These are phyloP conservation scores for Macrosiphum euphorbiae DNA, from an alignment of 2,888 invertebrate genomes.

Conservation along the genomic window DNA sequence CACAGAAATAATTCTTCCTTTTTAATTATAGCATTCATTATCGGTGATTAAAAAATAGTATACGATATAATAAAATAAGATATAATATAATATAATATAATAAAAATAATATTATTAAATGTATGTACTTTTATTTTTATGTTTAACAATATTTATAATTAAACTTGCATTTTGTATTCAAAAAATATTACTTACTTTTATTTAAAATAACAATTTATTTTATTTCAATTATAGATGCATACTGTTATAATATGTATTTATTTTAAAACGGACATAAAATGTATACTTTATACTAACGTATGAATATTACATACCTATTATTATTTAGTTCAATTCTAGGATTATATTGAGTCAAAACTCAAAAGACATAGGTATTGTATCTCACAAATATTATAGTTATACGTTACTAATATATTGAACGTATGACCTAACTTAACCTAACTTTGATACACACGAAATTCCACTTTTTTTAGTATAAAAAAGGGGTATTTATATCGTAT, in stretches of 20 bases:
- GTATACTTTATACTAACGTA: background rate
- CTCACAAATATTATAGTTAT: background rate
- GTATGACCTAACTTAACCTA: too few species aligned
- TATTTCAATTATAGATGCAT: background rate
- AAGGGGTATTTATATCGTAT: too few species aligned
- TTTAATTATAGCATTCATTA: background rate
- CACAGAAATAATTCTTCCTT: background rate
- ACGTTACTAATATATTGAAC: background rate
- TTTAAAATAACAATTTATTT: background rate
- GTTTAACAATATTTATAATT: background rate
- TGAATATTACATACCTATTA: background rate
- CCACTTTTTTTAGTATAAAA: too few species aligned
- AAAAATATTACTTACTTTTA: background rate
- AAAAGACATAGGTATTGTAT: background rate
- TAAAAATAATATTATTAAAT: background rate
- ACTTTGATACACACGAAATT: background rate
- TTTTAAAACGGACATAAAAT: background rate
- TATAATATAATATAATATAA: too few species aligned
- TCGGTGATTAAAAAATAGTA: background rate
- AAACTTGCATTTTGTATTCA: background rate
- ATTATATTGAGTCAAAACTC: background rate
- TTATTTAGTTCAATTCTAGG: background rate
- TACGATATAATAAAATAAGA: too few species aligned
- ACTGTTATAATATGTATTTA: background rate
- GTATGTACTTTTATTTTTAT: background rate